These are phyloP conservation scores for Choloepus didactylus DNA, from an alignment of 2,797 vertebrate species.

Conservation along the genomic window DNA sequence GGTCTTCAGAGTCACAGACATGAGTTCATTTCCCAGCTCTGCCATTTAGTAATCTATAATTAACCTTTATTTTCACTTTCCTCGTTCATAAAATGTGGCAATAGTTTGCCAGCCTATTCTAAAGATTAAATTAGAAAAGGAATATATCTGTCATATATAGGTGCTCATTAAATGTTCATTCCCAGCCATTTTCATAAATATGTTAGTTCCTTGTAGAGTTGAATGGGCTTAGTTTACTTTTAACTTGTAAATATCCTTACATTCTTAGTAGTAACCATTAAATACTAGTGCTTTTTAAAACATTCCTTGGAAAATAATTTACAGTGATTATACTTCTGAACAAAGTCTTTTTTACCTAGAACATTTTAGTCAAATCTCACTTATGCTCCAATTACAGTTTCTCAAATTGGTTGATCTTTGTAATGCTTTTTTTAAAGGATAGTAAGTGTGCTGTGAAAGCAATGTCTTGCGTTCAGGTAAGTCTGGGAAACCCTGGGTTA, in stretches of 20 bases:
- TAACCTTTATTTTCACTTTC: constrained; percentile 33
- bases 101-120: neutral
- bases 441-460: neutral
- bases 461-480: neutral
- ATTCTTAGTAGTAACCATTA: neutral
- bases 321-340: constrained; percentile 26
- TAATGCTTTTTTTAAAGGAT: constrained; percentile 41
- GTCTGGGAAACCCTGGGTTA: constrained; percentile 36
- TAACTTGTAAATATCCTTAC: neutral
- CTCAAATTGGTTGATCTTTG: neutral
- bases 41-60: neutral
- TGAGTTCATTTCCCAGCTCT: neutral
- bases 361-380: constrained; percentile 30
- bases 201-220: constrained; percentile 7
- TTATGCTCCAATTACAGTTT: neutral
- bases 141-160: neutral
- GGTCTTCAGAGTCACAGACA: neutral
- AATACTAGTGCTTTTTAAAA: constrained; percentile 36
- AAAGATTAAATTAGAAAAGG: constrained; percentile 40
- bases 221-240: neutral
- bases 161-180: neutral
- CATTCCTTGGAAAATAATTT: constrained; percentile 42
- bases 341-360: constrained; percentile 21
- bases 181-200: neutral
- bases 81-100: neutral